A percentile compares a stretch with the other conserved stretches of the same genome.
phyloP scores from a whole-genome alignment of 1,140 invertebrate genomes.

The Dolichoris vasculosae region DNA sequence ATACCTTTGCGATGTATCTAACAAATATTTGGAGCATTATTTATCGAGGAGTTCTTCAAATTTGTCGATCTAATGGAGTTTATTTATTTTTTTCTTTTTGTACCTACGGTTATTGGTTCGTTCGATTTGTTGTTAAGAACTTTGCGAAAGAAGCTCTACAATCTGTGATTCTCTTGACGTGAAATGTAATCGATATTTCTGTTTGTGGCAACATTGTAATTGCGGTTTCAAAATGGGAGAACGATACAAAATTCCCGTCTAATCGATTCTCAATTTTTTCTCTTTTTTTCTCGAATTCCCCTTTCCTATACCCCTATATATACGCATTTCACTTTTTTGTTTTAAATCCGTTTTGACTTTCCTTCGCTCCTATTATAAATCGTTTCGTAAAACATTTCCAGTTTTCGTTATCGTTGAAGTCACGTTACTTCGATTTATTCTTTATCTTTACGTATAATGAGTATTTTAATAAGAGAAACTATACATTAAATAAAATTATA shows the following conservation, averaged over 20 bases:
- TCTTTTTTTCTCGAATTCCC: constrained; percentile 28
- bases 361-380: not conserved
- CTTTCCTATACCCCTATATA: constrained; percentile 51
- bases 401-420: not conserved
- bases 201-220: constrained; percentile 33
- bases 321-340: constrained; percentile 15
- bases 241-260: constrained; percentile 38
- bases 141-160: not conserved
- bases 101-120: not conserved
- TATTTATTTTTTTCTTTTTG: not conserved
- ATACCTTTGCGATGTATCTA: not conserved
- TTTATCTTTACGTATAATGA: not conserved
- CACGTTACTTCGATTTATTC: not conserved
- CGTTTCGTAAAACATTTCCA: not conserved
- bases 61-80: not conserved
- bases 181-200: constrained; percentile 52
- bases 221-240: constrained; percentile 31
- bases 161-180: not conserved
- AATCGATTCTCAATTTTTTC: constrained; percentile 35
- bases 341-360: not conserved
- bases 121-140: not conserved
- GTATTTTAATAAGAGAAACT: constrained; percentile 9
- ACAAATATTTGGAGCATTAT: too few species aligned
- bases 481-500: constrained; percentile 10
- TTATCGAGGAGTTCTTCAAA: too few species aligned